Evolutionary conservation across 2,888 invertebrate genomes (phyloP).

Genomic region (Cheilosia variabilis): DNA sequence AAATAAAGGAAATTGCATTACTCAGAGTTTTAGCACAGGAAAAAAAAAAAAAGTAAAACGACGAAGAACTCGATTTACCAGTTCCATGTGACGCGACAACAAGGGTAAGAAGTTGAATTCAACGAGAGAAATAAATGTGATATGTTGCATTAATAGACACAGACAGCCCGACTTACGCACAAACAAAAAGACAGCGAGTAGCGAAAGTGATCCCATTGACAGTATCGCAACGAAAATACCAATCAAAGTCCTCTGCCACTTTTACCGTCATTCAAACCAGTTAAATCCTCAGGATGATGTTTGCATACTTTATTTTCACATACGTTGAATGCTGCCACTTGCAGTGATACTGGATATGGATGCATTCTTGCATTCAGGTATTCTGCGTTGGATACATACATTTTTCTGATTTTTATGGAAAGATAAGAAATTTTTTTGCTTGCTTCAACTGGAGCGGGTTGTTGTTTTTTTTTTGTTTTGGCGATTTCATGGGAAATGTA

Average conservation of each 20-base stretch:
- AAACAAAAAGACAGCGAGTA: constrained; percentile 15
- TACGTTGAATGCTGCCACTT: constrained; percentile 64
- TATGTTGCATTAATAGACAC: constrained; percentile 32
- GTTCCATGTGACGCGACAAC: constrained; percentile 40
- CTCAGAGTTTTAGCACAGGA: constrained; percentile 7
- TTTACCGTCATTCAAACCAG: constrained; percentile 52
- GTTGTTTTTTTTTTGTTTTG: neutral
- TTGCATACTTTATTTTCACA: constrained; percentile 25
- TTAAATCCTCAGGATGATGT: constrained; percentile 48
- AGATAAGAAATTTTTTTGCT: constrained; percentile 48
- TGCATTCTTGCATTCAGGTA: constrained; percentile 22
- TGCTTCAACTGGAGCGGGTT: constrained; percentile 14
- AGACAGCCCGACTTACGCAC: constrained; percentile 23
- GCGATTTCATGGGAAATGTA: constrained; percentile 59
- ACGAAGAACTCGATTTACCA: constrained; percentile 64
- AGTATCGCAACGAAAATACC: constrained; percentile 46
- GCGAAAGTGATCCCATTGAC: constrained; percentile 73
- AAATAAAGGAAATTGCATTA: constrained; percentile 68
- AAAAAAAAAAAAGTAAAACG: neutral
- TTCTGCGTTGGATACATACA: constrained; percentile 45
- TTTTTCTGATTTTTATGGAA: constrained; percentile 51
- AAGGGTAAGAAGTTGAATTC: constrained; percentile 40
- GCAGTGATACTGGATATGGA: constrained; percentile 53
- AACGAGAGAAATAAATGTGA: constrained; percentile 28
- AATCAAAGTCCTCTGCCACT: constrained; percentile 66